Evolutionary conservation across 2,797 vertebrate species (phyloP).

Genomic region (Heterohyrax brucei): DNA sequence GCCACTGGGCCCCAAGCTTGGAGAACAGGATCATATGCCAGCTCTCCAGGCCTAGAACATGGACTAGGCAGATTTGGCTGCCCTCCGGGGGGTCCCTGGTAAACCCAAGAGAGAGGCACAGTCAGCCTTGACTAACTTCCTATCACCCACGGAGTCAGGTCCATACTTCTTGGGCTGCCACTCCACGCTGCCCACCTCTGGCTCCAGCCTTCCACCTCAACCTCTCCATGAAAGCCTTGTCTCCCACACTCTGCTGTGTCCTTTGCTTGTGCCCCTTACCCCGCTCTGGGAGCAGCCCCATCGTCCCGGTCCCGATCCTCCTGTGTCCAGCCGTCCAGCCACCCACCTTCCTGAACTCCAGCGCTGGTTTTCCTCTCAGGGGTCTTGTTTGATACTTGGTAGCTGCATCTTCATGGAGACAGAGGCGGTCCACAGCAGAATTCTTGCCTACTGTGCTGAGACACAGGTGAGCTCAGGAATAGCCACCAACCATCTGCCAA

Average conservation of each 20-base stretch:
- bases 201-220: neutral
- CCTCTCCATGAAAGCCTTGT: neutral
- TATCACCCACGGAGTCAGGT: neutral
- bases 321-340: no score
- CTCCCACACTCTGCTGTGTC: neutral
- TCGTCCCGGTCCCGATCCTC: neutral
- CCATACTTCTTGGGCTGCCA: neutral
- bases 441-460: no score
- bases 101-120: neutral
- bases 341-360: neutral
- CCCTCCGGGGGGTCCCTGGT: neutral
- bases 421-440: no score
- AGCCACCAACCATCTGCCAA: no score
- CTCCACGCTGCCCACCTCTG: neutral
- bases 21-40: neutral
- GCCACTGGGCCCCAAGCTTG: neutral
- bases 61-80: neutral
- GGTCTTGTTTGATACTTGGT: neutral
- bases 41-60: neutral
- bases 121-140: neutral
- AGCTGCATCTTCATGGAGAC: neutral
- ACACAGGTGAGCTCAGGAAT: no score
- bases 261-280: neutral
- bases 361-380: neutral
- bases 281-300: neutral